Evolutionary conservation across 1,140 invertebrate genomes (phyloP).

Genomic region (Diorhabda elongata): DNA sequence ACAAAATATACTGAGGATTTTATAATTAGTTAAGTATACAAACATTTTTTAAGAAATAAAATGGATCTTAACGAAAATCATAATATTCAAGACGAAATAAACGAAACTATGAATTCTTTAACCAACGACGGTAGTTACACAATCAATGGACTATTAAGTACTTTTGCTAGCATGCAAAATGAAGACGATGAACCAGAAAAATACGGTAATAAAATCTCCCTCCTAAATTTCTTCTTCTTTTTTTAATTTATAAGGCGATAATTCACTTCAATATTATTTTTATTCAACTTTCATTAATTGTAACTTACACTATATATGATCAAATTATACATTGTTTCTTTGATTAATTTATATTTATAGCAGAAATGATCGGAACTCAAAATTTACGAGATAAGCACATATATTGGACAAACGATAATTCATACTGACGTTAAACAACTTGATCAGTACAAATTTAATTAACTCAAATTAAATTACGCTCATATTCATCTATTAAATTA

Average conservation of each 20-base stretch:
- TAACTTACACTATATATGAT: background rate
- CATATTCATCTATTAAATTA: constrained; percentile 17
- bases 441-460: constrained; percentile 19
- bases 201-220: background rate
- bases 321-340: no score
- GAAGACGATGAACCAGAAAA: constrained; percentile 13
- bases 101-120: constrained; percentile 9
- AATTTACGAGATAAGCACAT: background rate
- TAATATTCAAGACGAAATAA: constrained; percentile 15
- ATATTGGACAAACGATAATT: background rate
- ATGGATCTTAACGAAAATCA: constrained; percentile 12
- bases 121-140: background rate
- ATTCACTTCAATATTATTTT: background rate
- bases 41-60: background rate
- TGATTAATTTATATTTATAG: no score
- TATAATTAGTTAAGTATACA: background rate
- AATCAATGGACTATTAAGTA: constrained; percentile 13
- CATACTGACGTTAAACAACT: background rate
- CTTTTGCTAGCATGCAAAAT: constrained; percentile 2
- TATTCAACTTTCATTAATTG: background rate
- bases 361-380: no score
- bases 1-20: background rate
- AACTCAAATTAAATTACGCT: constrained; percentile 19
- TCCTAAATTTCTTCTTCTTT: constrained; percentile 1
- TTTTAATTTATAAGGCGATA: background rate